Base-by-base conservation (phyloP, 2,888 invertebrate genomes). In the Agrochola macilenta region DNA sequence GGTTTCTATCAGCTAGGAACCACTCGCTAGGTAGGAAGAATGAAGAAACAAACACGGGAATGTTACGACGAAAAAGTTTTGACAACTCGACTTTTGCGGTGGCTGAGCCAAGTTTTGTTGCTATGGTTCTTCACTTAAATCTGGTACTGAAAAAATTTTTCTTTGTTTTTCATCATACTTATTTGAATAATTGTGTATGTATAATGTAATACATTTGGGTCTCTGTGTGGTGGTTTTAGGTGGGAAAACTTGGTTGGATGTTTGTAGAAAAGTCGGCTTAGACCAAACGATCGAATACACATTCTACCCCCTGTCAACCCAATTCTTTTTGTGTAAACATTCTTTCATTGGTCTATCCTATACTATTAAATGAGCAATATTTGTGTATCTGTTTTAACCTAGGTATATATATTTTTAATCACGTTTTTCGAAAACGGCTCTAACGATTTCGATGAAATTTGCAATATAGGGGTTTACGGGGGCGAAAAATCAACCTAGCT, bases 31-130 rank as follows among this genome's bases (percentile, higher is more conserved):
- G 57, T 76, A 43, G 46, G 35, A 69, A 76, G 30, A 43, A 35
- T 26, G 39, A 54, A 58, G 57, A 60, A 49, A 54, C 54, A 69
- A 78, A 83, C 49, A 61, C 20, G 60, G 5, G 69, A 82, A 52
- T 17, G 39, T 78, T 57, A 63, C 68, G 49, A 66, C 30, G 65
- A 70, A 78, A 69, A 80, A 66, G 65, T 80, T 82, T 83, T 61
- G 78, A 20, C 57, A 77, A 66, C 46, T 52, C 23, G 49, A 52
- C 49, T 83, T 83, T 70, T 57, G 78, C 17, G 54, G 69, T 69
- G 20, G 61, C 14, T 35, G 46, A 54, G 20, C 12, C 35, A 54
- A 54, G 58, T 78, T 57, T 60, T 64, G 60, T 66, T 57, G 39
- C 14, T 14, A 11, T 14, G 52, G n/a, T 20, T 69, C 69, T 69